These are phyloP conservation scores for Muscicapa striata DNA, from an alignment of 2,797 vertebrate genomes.

Conservation along the genomic window DNA sequence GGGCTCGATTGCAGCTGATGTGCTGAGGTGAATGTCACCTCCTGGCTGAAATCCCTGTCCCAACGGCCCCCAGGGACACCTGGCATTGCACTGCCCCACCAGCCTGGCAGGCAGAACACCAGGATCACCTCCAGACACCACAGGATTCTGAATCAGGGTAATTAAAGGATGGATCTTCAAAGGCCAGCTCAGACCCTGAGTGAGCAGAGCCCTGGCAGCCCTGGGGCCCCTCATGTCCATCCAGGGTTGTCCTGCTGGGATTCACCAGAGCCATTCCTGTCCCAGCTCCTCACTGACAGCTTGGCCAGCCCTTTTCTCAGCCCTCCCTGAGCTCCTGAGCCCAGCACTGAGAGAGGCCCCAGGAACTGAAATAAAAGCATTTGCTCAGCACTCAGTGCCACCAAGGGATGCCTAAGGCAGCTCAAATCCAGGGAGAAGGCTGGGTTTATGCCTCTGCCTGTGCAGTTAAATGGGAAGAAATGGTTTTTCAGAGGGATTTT, in stretches of 20 bases:
- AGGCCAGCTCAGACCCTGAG: background rate
- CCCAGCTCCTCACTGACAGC: background rate
- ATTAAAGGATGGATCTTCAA: background rate
- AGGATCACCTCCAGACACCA: background rate
- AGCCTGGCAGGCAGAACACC: background rate
- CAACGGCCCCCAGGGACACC: background rate
- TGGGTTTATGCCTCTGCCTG: background rate
- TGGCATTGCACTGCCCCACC: background rate
- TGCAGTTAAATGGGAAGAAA: background rate
- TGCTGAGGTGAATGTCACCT: background rate
- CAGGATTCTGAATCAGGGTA: background rate
- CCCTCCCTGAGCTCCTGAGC: background rate
- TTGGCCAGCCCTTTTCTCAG: background rate
- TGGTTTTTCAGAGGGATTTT: background rate
- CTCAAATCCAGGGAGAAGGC: background rate
- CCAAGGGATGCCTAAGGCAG: background rate
- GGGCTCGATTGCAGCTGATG: background rate
- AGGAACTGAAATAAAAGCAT: background rate
- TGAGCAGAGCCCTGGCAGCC: background rate
- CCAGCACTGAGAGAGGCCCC: background rate
- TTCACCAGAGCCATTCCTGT: background rate
- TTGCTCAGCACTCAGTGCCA: background rate
- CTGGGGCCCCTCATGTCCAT: background rate
- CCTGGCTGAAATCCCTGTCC: background rate
- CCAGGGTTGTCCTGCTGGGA: background rate